Conservation (phyloP, 2,888 invertebrate genomes). For the Apamea monoglypha region DNA sequence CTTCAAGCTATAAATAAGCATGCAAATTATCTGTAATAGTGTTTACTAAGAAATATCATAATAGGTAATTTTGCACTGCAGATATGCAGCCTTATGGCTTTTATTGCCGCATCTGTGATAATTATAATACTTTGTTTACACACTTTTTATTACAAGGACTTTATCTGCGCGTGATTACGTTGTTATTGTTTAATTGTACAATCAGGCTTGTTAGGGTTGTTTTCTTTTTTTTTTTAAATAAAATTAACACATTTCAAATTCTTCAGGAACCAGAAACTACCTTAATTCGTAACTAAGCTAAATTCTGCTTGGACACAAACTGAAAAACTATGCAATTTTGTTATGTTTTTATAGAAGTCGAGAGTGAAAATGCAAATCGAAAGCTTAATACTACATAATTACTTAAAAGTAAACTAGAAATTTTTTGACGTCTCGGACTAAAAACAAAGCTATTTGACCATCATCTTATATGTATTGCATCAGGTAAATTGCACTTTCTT, state of each 20-base stretch:
- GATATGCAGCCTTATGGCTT: conserved; percentile 1
- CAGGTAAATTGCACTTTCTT: conserved; percentile 40
- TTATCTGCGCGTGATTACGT: conserved; percentile 7
- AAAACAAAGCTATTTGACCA: background rate
- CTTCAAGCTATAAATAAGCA: conserved; percentile 1
- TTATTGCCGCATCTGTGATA: conserved; percentile 26
- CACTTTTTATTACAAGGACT: conserved; percentile 11
- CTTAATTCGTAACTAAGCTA: background rate
- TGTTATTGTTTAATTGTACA: conserved; percentile 7
- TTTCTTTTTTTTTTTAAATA: background rate
- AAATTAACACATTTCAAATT: background rate
- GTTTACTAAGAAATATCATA: conserved; percentile 9
- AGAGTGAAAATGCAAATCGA: background rate
- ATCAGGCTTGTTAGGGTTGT: background rate
- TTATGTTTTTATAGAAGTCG: background rate
- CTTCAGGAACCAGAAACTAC: background rate
- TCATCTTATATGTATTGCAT: conserved; percentile 15
- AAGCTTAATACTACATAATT: no score
- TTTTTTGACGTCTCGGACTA: fast-evolving
- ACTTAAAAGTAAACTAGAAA: background rate
- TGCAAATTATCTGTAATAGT: conserved; percentile 13
- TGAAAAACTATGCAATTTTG: background rate
- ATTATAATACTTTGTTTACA: conserved; percentile 32
- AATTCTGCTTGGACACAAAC: background rate
- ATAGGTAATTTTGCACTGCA: conserved; percentile 14